Evolutionary conservation across 2,888 invertebrate species (phyloP).

Genomic region (Myopa testacea): DNA sequence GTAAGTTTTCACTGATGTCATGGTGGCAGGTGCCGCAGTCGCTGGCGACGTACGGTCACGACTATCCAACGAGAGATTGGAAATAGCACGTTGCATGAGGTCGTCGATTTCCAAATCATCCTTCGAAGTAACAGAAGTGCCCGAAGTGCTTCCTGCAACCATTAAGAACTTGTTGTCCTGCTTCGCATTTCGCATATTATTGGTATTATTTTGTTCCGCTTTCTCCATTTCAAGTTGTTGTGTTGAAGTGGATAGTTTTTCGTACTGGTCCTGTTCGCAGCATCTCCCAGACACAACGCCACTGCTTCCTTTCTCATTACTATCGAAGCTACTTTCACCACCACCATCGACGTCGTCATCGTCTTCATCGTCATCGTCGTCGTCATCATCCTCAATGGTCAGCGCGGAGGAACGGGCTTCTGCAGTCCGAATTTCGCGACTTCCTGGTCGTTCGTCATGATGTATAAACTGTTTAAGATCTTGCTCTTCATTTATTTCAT

Average conservation of each 20-base stretch:
- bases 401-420: slow-evolving; percentile 62
- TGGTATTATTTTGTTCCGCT: slow-evolving; percentile 41
- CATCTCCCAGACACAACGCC: slow-evolving; percentile 23
- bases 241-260: slow-evolving; percentile 58
- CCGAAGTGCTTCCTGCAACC: slow-evolving; percentile 49
- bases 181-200: slow-evolving; percentile 45
- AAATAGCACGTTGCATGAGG: slow-evolving; percentile 68
- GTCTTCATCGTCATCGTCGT: slow-evolving; percentile 34
- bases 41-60: slow-evolving; percentile 66
- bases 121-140: slow-evolving; percentile 55
- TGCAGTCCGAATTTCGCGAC: slow-evolving; percentile 57
- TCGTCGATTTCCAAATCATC: slow-evolving; percentile 69
- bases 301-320: slow-evolving; percentile 60
- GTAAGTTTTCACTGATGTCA: slow-evolving; percentile 45
- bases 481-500: slow-evolving; percentile 63
- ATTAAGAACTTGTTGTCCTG: slow-evolving; percentile 61
- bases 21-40: slow-evolving; percentile 48
- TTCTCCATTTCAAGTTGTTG: slow-evolving; percentile 52
- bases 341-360: slow-evolving; percentile 56
- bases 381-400: slow-evolving; percentile 62
- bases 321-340: slow-evolving; percentile 63
- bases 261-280: slow-evolving; percentile 56
- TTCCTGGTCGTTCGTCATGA: slow-evolving; percentile 62
- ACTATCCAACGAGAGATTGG: slow-evolving; percentile 67
- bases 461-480: slow-evolving; percentile 70